A percentile compares a stretch with the other conserved stretches of the same genome.
phyloP scores from a whole-genome alignment of 2,113 vertebrate species.

The Chionodraco myersi region DNA sequence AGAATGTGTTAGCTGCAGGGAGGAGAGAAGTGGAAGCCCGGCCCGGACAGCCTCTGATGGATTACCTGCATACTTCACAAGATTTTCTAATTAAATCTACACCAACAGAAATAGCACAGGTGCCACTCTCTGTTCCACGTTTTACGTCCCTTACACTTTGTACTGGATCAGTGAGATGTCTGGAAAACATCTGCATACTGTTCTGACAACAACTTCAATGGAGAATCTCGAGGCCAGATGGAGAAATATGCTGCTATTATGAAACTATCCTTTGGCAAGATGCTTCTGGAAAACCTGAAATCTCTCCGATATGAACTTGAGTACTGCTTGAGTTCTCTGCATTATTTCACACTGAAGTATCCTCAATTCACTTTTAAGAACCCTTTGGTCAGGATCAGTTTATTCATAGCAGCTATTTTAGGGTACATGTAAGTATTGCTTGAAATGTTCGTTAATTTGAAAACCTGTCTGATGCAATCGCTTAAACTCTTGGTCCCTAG shows the following conservation, averaged over 20 bases:
- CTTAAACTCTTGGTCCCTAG: neutral
- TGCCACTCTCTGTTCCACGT: neutral
- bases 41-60: slow-evolving; percentile 51
- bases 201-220: slow-evolving; percentile 2
- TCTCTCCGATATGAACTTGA: neutral
- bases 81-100: slow-evolving; percentile 53
- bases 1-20: slow-evolving; percentile 43
- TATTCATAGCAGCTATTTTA: neutral
- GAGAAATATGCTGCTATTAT: slow-evolving; percentile 20
- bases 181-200: slow-evolving; percentile 15
- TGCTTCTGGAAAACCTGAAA: slow-evolving; percentile 5
- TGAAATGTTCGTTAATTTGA: neutral
- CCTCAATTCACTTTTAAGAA: neutral
- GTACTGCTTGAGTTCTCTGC: neutral
- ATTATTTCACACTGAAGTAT: neutral
- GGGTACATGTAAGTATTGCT: neutral
- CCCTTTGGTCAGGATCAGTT: neutral
- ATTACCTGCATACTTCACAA: slow-evolving; percentile 55
- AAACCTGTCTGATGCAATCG: neutral
- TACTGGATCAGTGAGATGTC: slow-evolving; percentile 17
- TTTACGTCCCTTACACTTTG: neutral
- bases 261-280: slow-evolving; percentile 36
- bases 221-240: neutral
- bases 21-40: slow-evolving; percentile 26
- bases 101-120: slow-evolving; percentile 21